These are phyloP conservation scores for Caenorhabditis sp. DNA, from an alignment of 2,888 invertebrate genomes.

Conservation along the genomic window DNA sequence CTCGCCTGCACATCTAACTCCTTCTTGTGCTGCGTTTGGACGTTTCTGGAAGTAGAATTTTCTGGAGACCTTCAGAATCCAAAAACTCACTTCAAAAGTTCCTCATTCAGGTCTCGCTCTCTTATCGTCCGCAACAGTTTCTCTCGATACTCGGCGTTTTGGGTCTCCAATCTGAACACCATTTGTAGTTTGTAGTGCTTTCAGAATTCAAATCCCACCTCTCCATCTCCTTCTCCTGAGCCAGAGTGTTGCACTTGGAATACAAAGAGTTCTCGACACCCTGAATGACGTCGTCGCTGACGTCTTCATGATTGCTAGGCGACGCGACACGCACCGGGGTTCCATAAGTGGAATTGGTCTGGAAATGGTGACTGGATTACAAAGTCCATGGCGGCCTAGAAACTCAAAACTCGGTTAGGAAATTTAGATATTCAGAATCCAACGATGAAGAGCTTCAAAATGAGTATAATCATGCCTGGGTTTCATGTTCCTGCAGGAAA, in stretches of 20 bases:
- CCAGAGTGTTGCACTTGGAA: slow-evolving; percentile 63
- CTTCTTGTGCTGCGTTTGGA: slow-evolving; percentile 66
- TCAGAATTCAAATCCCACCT: slow-evolving; percentile 50
- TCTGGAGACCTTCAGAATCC: background rate
- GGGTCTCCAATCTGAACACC: slow-evolving; percentile 72
- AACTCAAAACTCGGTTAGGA: too few relatives aligned
- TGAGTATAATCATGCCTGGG: too few relatives aligned
- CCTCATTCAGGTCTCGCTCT: slow-evolving; percentile 73
- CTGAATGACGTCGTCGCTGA: background rate
- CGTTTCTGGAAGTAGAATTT: slow-evolving; percentile 52
- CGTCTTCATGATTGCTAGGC: background rate
- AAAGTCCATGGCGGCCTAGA: too few relatives aligned
- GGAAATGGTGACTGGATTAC: background rate
- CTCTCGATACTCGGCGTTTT: slow-evolving; percentile 77
- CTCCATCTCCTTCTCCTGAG: slow-evolving; percentile 65
- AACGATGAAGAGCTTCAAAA: too few relatives aligned
- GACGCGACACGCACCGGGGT: slow-evolving; percentile 45
- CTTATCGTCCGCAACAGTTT: slow-evolving; percentile 72
- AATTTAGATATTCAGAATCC: too few relatives aligned
- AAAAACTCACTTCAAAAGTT: slow-evolving; percentile 59
- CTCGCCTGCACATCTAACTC: slow-evolving; percentile 66
- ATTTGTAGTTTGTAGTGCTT: too few relatives aligned
- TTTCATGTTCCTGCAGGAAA: background rate
- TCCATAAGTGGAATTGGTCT: slow-evolving; percentile 56
- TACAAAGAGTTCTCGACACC: slow-evolving; percentile 83